Conservation (phyloP, 2,797 vertebrate genomes). For the Benthosema pterotum region DNA sequence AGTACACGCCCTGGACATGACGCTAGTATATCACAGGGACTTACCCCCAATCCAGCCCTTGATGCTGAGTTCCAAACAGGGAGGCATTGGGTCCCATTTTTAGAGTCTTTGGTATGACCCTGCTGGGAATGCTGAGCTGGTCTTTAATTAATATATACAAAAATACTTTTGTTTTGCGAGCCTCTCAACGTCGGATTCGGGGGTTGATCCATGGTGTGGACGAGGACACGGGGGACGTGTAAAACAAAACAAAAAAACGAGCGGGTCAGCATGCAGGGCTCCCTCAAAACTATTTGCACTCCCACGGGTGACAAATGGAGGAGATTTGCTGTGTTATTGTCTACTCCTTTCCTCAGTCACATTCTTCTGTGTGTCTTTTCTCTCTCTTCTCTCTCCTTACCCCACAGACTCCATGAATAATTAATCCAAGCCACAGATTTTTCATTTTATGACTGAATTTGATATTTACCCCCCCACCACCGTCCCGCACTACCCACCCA, state of each 20-base stretch:
- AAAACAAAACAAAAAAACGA: no score
- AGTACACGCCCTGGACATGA: no score
- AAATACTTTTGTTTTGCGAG: no score
- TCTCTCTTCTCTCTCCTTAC: conserved; percentile 14
- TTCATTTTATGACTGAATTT: conserved; percentile 68
- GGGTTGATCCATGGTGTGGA: conserved; percentile 56
- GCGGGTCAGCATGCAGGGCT: conserved; percentile 56
- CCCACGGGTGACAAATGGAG: conserved; percentile 65
- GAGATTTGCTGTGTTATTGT: conserved; percentile 45
- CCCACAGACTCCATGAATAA: conserved; percentile 61
- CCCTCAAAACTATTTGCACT: conserved; percentile 55
- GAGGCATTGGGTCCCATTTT: no score
- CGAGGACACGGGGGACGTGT: conserved; percentile 50
- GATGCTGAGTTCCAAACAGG: no score
- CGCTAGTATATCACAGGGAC: no score
- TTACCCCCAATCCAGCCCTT: no score
- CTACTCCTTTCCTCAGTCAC: conserved; percentile 21
- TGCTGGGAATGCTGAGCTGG: no score
- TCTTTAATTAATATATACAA: no score
- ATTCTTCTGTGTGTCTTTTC: conserved; percentile 30
- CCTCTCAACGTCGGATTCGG: conserved; percentile 15
- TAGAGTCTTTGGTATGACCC: no score
- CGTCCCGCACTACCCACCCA: conserved; percentile 39
- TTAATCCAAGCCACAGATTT: conserved; percentile 67
- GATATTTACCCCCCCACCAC: conserved; percentile 66